Evolutionary conservation across 2,113 vertebrate species (phyloP).

Genomic region (Cephalopterus ornatus): DNA sequence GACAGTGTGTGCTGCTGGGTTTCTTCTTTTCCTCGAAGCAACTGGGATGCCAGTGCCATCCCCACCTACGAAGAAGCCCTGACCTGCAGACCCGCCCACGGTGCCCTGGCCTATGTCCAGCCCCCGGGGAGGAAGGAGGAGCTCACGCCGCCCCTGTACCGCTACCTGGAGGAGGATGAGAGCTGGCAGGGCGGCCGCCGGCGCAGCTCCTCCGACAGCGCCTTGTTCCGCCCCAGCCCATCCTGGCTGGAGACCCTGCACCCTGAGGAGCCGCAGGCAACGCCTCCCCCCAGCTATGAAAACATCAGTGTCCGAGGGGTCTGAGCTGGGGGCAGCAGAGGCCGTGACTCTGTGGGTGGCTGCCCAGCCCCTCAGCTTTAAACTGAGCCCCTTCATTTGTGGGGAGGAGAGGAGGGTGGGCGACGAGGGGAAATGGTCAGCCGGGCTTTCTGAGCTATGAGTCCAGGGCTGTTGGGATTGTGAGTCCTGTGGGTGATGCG

Average conservation of each 20-base stretch:
- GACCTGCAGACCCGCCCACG: conserved; percentile 29
- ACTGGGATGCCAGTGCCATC: neutral
- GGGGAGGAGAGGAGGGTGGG: neutral
- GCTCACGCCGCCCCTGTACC: neutral
- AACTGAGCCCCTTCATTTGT: neutral
- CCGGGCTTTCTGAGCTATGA: accelerated
- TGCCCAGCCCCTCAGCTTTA: neutral
- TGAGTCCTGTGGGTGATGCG: accelerated
- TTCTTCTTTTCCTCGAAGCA: neutral
- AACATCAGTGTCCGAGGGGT: neutral
- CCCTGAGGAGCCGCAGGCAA: neutral
- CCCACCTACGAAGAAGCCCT: conserved; percentile 70
- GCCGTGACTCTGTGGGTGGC: neutral
- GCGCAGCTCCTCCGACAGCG: conserved; percentile 12
- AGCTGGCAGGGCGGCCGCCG: neutral
- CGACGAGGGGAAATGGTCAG: neutral
- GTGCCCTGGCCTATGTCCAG: neutral
- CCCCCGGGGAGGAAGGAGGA: conserved; percentile 8
- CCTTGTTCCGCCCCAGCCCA: conserved; percentile 26
- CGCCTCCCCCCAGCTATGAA: conserved; percentile 69
- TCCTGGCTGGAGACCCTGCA: conserved; percentile 14
- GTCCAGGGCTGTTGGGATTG: neutral
- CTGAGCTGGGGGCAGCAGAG: neutral
- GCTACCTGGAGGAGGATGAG: conserved; percentile 27
- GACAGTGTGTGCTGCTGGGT: accelerated